phyloP scores from a whole-genome alignment of 2,113 vertebrate genomes.

The Thinocorus orbignyianus region DNA sequence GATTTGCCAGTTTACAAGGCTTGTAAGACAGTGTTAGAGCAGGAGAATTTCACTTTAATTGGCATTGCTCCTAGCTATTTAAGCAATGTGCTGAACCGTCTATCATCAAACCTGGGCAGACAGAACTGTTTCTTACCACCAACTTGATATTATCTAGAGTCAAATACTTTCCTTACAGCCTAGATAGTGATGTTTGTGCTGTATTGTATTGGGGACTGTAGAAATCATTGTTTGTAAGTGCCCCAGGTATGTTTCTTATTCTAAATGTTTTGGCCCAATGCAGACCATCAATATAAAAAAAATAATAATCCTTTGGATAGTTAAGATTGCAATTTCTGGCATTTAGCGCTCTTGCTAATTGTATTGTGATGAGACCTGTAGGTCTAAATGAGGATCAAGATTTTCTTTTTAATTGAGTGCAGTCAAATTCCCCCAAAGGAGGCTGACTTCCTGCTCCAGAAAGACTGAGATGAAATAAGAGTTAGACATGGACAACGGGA shows the following conservation, averaged over 20 bases:
- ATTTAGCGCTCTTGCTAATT: not conserved
- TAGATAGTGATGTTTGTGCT: not conserved
- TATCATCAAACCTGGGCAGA: constrained; percentile 55
- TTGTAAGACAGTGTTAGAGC: constrained; percentile 29
- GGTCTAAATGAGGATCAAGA: not conserved
- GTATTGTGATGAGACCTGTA: not conserved
- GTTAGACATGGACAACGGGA: not conserved
- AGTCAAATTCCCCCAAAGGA: not conserved
- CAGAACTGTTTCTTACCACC: constrained; percentile 7
- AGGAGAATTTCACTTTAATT: constrained; percentile 64
- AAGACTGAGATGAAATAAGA: not conserved
- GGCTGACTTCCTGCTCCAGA: not conserved
- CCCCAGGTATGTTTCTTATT: not conserved
- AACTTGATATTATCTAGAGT: constrained; percentile 23
- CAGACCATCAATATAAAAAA: not conserved
- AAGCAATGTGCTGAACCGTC: constrained; percentile 68
- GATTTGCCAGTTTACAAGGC: constrained; percentile 57
- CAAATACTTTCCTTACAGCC: not conserved
- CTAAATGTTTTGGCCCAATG: not conserved
- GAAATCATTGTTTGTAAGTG: not conserved
- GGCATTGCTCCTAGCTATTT: constrained; percentile 67
- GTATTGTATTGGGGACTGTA: not conserved
- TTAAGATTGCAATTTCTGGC: not conserved
- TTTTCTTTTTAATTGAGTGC: not conserved
- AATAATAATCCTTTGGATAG: not conserved